phyloP scores from a whole-genome alignment of 2,888 invertebrate species.

The Petrolisthes cinctipes region DNA sequence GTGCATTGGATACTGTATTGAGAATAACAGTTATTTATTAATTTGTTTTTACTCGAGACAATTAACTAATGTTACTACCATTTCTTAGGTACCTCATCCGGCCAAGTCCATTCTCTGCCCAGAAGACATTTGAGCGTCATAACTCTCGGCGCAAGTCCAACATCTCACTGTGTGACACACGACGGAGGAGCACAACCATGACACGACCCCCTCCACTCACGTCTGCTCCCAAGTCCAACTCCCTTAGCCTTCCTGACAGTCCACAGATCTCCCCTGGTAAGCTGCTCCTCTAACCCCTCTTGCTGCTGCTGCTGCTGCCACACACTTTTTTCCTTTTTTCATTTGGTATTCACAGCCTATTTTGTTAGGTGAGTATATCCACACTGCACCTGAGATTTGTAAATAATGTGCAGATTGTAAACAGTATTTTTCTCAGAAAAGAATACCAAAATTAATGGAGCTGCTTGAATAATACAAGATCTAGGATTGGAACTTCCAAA shows the following conservation, averaged over 20 bases:
- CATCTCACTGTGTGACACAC: slow-evolving; percentile 87
- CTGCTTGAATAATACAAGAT: neutral
- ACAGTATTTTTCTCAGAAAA: too few species aligned
- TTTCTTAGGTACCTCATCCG: slow-evolving; percentile 84
- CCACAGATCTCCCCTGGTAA: slow-evolving; percentile 67
- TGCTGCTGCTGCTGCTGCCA: slow-evolving; percentile 87
- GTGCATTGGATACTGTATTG: too few species aligned
- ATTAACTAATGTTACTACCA: slow-evolving; percentile 25
- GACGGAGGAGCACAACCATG: slow-evolving; percentile 74
- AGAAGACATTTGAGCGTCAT: slow-evolving; percentile 93
- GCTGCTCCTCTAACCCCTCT: slow-evolving; percentile 73
- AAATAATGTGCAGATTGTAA: too few species aligned
- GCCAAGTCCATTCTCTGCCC: slow-evolving; percentile 94
- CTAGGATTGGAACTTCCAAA: neutral
- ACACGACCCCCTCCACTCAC: slow-evolving; percentile 82
- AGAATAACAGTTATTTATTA: too few species aligned
- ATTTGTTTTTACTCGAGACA: neutral
- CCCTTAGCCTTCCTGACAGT: slow-evolving; percentile 86
- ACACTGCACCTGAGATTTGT: too few species aligned
- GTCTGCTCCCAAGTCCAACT: slow-evolving; percentile 85
- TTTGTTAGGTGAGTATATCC: too few species aligned
- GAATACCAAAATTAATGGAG: too few species aligned
- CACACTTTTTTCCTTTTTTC: slow-evolving; percentile 74
- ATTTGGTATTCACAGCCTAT: too few species aligned
- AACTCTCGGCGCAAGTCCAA: slow-evolving; percentile 91